Evolutionary conservation across 2,888 invertebrate species (phyloP), one percentile per base, ranked within the genome.

Genomic region (Melikaiella ostensackeni): DNA sequence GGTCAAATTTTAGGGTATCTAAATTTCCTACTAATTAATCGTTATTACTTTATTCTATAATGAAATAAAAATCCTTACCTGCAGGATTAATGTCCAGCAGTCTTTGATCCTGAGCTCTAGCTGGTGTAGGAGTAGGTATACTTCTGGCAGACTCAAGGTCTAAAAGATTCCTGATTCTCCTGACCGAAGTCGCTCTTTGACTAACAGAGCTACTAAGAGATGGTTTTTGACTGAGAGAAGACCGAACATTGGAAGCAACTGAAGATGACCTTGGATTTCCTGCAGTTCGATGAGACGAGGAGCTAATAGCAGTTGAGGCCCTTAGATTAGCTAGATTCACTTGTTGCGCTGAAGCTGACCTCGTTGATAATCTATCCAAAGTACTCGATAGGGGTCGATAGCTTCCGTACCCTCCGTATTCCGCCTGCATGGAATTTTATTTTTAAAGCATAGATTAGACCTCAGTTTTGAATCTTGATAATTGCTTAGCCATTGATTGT

Each of bases 61-160:
- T 16, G 42, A 16, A 38, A n/a, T 9, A 63, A 66, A 59, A 42
- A 19, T 35, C 82, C 89, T 88, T 86, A 95, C 96, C 97, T 88
- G 96, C 97, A 88, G 97, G 97, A 93, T 97, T 97, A 85, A 97
- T 97, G 91, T 97, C 97, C 84, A 97, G 93, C 89, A 96, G 95
- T 88, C 95, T 93, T 87, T 92, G 91, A 86, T 88, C 92, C 91
- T 95, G 96, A 85, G 93, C 93, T 88, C 96, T 93, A 61, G 95
- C 95, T 88, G 96, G 94, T 75, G 96, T 95, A 21, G 96, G 96
- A 77, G 96, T 95, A 7, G 96, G 96, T 78, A 96, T 96, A 78
- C 88, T 90, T 82, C 92, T 88, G 16, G 93, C 92, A 57, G 86
- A 91, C 87, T 94, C 95, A 78, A 97, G 92, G 87, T 97, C 97